These are phyloP conservation scores for Netelia inedita DNA, from an alignment of 2,888 invertebrate genomes.

Conservation along the genomic window DNA sequence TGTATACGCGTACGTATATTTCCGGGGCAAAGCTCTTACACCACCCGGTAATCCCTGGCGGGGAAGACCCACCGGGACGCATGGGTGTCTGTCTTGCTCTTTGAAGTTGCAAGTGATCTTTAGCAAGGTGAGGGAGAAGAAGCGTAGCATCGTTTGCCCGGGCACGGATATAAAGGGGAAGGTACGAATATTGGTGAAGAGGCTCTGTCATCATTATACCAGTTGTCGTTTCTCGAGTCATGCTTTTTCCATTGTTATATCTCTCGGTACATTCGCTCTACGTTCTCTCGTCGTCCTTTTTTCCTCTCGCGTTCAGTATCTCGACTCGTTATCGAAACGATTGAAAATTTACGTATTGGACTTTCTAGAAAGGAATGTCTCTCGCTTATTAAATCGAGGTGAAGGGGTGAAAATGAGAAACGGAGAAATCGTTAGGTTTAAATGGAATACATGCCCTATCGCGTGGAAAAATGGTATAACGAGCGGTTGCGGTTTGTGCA, in stretches of 20 bases:
- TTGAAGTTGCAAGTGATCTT: constrained; percentile 69
- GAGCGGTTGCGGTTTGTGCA: too few species aligned
- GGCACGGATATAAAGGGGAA: constrained; percentile 7
- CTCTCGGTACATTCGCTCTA: not conserved
- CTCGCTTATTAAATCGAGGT: too few species aligned
- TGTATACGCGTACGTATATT: constrained; percentile 66
- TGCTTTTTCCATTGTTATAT: constrained; percentile 12
- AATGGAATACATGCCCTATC: too few species aligned
- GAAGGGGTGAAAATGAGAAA: too few species aligned
- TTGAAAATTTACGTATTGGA: constrained; percentile 8
- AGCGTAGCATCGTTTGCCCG: not conserved
- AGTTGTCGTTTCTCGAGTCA: constrained; percentile 1
- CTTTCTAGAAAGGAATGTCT: too few species aligned
- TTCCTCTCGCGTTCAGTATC: not conserved
- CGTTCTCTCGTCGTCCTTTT: not conserved
- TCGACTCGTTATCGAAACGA: constrained; percentile 22
- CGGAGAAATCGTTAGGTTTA: too few species aligned
- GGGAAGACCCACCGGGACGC: constrained; percentile 79
- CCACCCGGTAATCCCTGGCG: constrained; percentile 78
- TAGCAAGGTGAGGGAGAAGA: constrained; percentile 11
- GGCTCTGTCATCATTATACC: not conserved
- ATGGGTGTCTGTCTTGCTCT: constrained; percentile 73
- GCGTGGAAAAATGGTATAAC: too few species aligned
- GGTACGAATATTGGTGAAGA: not conserved
- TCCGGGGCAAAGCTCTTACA: constrained; percentile 77